These are phyloP conservation scores for Metallyticus violacea DNA, from an alignment of 2,888 invertebrate species.

Conservation along the genomic window DNA sequence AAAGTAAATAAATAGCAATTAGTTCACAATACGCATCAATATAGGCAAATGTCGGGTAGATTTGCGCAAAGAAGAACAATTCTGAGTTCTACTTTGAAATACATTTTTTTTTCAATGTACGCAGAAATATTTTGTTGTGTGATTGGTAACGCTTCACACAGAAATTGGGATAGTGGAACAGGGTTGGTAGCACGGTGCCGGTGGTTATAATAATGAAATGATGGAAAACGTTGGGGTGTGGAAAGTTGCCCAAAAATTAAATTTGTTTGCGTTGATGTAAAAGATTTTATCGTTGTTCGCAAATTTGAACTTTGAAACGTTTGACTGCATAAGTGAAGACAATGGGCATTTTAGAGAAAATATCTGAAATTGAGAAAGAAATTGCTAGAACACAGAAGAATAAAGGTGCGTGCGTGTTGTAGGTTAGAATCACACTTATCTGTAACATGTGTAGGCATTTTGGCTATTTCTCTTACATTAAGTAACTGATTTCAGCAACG, in stretches of 20 bases:
- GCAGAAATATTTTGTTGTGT: background rate
- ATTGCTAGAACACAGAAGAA: conserved; percentile 98
- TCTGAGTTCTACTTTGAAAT: no score
- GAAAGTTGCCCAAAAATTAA: background rate
- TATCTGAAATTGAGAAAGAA: conserved; percentile 97
- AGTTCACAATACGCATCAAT: no score
- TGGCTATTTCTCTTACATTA: background rate
- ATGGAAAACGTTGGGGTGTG: background rate
- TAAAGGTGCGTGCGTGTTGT: conserved; percentile 60
- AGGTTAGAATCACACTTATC: background rate
- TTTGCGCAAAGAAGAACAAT: no score
- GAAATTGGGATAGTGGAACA: no score
- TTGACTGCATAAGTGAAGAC: background rate
- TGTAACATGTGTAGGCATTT: background rate
- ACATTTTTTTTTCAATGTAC: no score
- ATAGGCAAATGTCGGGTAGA: no score
- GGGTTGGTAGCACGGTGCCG: background rate
- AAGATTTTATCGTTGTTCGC: background rate
- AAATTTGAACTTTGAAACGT: background rate
- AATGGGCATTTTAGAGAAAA: conserved; percentile 99
- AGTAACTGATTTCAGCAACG: conserved; percentile 69
- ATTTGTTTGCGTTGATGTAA: background rate
- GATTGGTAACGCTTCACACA: no score
- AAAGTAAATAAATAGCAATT: no score
- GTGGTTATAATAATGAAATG: background rate